Evolutionary conservation across 2,797 vertebrate species (phyloP).

Genomic region (Syndactyla subalaris): DNA sequence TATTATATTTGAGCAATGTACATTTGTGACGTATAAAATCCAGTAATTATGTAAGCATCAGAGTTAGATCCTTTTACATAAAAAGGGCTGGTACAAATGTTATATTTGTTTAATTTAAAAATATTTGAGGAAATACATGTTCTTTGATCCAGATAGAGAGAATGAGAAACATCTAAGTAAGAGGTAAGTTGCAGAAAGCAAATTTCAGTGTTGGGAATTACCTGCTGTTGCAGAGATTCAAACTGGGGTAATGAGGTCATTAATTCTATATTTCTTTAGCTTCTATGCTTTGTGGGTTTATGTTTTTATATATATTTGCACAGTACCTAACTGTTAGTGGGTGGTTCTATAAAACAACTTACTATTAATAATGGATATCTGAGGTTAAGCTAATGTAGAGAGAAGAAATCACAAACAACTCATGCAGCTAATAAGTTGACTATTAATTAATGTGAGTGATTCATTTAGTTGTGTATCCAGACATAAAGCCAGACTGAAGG

Average conservation of each 20-base stretch:
- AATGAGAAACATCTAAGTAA: background rate
- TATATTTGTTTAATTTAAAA: background rate
- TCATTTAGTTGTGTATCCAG: background rate
- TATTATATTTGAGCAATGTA: background rate
- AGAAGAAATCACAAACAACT: constrained; percentile 24
- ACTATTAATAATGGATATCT: constrained; percentile 1
- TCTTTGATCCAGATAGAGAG: background rate
- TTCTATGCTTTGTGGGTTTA: background rate
- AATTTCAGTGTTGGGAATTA: background rate
- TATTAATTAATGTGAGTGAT: constrained; percentile 50
- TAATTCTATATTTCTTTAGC: background rate
- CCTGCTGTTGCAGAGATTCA: background rate
- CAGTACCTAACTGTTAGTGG: background rate
- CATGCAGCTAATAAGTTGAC: constrained; percentile 39
- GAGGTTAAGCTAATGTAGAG: background rate
- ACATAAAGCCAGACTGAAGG: constrained; percentile 32
- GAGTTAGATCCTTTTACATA: background rate
- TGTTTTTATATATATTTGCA: background rate
- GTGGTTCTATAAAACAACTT: background rate
- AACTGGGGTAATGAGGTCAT: background rate
- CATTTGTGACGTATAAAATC: background rate
- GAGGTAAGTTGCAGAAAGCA: background rate
- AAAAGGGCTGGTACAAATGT: background rate
- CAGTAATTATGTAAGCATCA: background rate
- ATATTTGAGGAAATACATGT: background rate